Base-by-base conservation (phyloP, 2,888 invertebrate species). In the Eurytoma adleriae region DNA sequence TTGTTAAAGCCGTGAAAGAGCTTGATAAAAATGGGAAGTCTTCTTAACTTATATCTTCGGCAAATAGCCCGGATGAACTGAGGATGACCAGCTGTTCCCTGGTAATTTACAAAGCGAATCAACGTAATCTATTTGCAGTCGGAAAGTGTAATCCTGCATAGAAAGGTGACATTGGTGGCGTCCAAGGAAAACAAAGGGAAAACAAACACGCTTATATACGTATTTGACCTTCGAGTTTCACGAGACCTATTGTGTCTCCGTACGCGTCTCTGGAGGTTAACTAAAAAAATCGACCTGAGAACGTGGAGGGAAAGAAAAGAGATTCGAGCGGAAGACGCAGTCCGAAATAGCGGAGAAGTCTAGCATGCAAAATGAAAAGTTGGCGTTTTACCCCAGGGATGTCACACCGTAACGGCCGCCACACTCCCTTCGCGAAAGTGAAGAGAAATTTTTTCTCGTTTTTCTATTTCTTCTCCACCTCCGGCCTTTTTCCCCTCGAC, bases 361-460 rank as follows among this genome's bases (percentile, higher is more conserved):
- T 59, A 75, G 69, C 57, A 78, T 71, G 71, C 59, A 72, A 78
- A 78, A 78, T 78, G 70, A 71, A 71, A 78, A 78, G 67, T 67
- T 66, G 72, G 52, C 52, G 57, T 71, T 66, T 20, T 20, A 27
- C 78, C 52, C 78, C 50, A 30, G 64, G 66, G 71, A 59, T 56
- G 50, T 30, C 66, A 57, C 68, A 52, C 67, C 52, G 14, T 61
- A 18, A 14, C 24, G 40, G 50, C 50, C 24, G 61, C 61, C 27
- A 14, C 10, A 16, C 62, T 18, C 20, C 20, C 56, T 40, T 20
- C 12, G 50, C 56, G 56, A 62, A 77, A n/a, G 64, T 50, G 66
- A 50, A 70, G 77, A 64, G 69, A 70, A 64, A 59, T 50, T 50
- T 57, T 68, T 20, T 50, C 27, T 52, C 24, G n/a, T 48, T 64